These are phyloP conservation scores for Panthera tigris DNA, from an alignment of 2,113 vertebrate genomes.

Conservation along the genomic window DNA sequence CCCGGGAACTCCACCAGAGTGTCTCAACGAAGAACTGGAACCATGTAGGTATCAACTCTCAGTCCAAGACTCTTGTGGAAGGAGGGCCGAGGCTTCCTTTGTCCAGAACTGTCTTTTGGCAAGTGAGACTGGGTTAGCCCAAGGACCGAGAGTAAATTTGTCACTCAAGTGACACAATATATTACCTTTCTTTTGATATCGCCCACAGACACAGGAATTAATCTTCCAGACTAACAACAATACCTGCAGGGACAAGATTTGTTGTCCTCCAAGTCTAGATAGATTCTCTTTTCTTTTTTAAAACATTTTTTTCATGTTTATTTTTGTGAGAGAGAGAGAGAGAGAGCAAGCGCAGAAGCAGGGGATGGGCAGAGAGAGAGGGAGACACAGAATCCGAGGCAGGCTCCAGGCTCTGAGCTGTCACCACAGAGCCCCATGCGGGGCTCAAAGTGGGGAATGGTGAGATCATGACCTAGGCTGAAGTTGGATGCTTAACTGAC, in stretches of 20 bases:
- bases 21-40: fast-evolving
- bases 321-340: too few species aligned
- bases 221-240: neutral
- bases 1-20: fast-evolving
- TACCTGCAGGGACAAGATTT: neutral
- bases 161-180: neutral
- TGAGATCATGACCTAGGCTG: too few species aligned
- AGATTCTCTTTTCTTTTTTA: neutral
- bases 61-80: neutral
- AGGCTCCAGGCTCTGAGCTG: too few species aligned
- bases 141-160: neutral
- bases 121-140: neutral
- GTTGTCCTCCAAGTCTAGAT: neutral
- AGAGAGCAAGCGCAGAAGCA: too few species aligned
- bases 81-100: neutral
- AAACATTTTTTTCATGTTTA: too few species aligned
- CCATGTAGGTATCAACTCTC: neutral
- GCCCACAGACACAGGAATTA: neutral
- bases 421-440: too few species aligned
- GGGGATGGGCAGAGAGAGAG: too few species aligned
- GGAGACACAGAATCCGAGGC: too few species aligned
- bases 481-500: too few species aligned
- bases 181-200: neutral
- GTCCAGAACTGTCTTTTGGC: neutral
- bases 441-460: too few species aligned